Evolutionary conservation across 2,797 vertebrate genomes (phyloP), one percentile per base, ranked within the genome.

Genomic region (Poeciliopsis gracilis): DNA sequence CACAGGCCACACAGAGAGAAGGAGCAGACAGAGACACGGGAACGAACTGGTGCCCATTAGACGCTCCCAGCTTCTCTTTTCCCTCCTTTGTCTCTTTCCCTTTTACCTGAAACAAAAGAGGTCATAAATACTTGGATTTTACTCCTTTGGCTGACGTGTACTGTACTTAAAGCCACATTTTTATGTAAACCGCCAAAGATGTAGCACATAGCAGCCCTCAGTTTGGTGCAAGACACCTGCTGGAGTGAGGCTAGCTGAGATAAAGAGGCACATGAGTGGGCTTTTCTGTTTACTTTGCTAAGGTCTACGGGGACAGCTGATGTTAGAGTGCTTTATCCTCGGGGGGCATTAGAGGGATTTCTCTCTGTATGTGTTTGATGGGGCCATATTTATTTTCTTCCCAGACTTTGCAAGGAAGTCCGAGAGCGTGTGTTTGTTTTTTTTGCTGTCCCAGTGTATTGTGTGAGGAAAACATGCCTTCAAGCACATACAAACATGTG

Each of bases 1-100:
- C 97, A 79, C 97, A 99, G 75, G 95, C 96, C 80, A 94, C 94
- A 92, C 97, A 98, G 49, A 95, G 94, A 20, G 95, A 85, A 41
- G 95, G 89, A 45, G 95, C 96, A 72, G 96, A 93, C 78, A 95
- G 95, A 3, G 94, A 96, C 63, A 95, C 95, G 0, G 94, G 92
- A 71, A 93, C 90, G 94, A 97, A 98, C 81, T 93, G 97, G 89
- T 98, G 98, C 81, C 95, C 96, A 75, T 87, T 96, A 45, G 84
- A 7, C 3, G 87, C 75, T 87, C 88, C 91, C 0, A 81, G 63
- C 89, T 97, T 98, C 67, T 97, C 96, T 95, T 96, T 97, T 72
- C 88, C 92, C 49, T 95, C 94, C 77, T 95, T 95, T 59, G 96
- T 95, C 61, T 95, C 94, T 95, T 98, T 94, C 61, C 94, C 94